Evolutionary conservation across 2,797 vertebrate species (phyloP).

Genomic region (Gadopsis bispinosus): DNA sequence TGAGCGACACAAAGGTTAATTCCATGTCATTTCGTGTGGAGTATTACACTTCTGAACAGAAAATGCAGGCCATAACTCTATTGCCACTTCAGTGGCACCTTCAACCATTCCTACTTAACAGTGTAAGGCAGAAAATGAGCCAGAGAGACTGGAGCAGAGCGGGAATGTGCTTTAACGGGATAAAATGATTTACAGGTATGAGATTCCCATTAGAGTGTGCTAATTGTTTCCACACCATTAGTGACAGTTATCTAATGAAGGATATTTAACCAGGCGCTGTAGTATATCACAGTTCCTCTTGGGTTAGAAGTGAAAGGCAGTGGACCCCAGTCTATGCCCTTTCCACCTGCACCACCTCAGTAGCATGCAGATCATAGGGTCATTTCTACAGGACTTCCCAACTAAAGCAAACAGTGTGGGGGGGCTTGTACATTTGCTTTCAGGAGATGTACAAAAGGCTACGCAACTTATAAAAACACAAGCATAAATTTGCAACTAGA

Average conservation of each 20-base stretch:
- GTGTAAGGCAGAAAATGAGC: slow-evolving; percentile 78
- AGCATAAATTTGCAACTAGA: slow-evolving; percentile 40
- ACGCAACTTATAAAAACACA: slow-evolving; percentile 52
- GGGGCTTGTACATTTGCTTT: background rate
- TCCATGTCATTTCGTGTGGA: slow-evolving; percentile 57
- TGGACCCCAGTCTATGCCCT: slow-evolving; percentile 65
- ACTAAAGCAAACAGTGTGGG: background rate
- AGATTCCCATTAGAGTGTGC: slow-evolving; percentile 87
- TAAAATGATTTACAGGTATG: slow-evolving; percentile 89
- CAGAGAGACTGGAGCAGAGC: slow-evolving; percentile 79
- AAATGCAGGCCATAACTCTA: slow-evolving; percentile 76
- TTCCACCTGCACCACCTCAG: slow-evolving; percentile 60
- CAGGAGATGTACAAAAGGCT: slow-evolving; percentile 1
- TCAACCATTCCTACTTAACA: slow-evolving; percentile 76
- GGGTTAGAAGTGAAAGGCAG: slow-evolving; percentile 63
- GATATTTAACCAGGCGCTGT: slow-evolving; percentile 82
- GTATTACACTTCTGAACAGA: slow-evolving; percentile 60
- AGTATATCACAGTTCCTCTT: slow-evolving; percentile 81
- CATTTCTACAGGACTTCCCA: slow-evolving; percentile 35
- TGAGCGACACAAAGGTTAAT: slow-evolving; percentile 65
- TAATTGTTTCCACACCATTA: slow-evolving; percentile 92
- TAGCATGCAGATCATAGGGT: slow-evolving; percentile 21
- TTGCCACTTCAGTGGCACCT: slow-evolving; percentile 72
- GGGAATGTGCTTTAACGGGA: slow-evolving; percentile 82
- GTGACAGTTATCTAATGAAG: slow-evolving; percentile 89